A percentile compares a stretch with the other conserved stretches of the same genome.
These are phyloP conservation scores for Cathartes aura DNA, from an alignment of 2,113 vertebrate genomes.

Conservation along the genomic window DNA sequence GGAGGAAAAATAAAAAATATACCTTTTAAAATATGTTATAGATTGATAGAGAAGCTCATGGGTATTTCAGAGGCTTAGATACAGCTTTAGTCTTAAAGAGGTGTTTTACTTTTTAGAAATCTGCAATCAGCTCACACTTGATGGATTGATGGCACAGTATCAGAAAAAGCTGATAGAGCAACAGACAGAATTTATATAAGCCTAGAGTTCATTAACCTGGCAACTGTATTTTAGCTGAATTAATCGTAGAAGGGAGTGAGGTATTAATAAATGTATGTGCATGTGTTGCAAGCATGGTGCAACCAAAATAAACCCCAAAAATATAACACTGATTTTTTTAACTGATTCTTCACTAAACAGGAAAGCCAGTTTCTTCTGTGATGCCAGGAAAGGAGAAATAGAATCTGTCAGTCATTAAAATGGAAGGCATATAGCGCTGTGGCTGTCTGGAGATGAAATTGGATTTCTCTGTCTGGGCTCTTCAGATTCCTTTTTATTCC, in stretches of 20 bases:
- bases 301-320: background rate
- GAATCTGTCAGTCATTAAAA: slow-evolving; percentile 70
- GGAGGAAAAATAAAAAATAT: background rate
- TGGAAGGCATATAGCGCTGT: slow-evolving; percentile 42
- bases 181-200: background rate
- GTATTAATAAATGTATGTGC: background rate
- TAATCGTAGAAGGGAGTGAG: background rate
- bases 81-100: background rate
- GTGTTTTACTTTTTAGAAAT: background rate
- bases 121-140: background rate
- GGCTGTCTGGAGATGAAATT: slow-evolving; percentile 74
- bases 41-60: background rate
- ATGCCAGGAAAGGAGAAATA: slow-evolving; percentile 21
- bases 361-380: background rate
- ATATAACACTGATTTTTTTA: background rate
- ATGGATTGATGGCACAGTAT: background rate
- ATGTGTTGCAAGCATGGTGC: background rate
- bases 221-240: background rate
- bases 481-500: slow-evolving; percentile 71
- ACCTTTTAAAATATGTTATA: background rate
- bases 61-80: background rate
- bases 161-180: background rate
- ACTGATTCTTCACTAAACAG: background rate
- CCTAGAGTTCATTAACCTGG: background rate
- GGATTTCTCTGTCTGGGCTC: slow-evolving; percentile 69